These are phyloP conservation scores for Gorsachius goisagi DNA, from an alignment of 2,113 vertebrate species.

Conservation along the genomic window DNA sequence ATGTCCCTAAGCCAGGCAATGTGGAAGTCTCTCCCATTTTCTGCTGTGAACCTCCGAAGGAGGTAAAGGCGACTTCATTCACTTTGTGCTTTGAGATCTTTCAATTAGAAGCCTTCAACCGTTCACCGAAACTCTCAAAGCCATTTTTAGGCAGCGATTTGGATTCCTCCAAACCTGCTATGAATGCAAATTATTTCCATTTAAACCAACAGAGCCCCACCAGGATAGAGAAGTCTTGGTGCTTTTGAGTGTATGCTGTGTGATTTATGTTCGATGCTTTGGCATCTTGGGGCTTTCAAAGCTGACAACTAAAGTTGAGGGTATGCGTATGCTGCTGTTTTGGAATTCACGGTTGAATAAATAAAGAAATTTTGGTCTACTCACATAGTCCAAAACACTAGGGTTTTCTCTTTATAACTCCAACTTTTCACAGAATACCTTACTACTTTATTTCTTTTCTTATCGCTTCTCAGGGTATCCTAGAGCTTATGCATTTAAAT, in stretches of 20 bases:
- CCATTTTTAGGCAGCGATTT: not conserved
- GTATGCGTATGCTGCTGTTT: not conserved
- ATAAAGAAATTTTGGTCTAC: not conserved
- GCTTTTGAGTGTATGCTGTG: not conserved
- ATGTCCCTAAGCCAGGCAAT: not conserved
- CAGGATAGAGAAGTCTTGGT: not conserved
- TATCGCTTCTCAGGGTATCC: not conserved
- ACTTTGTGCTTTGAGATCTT: not conserved
- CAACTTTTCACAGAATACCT: not conserved
- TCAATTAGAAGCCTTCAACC: not conserved
- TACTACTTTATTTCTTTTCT: not conserved
- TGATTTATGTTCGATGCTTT: not conserved
- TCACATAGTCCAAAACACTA: not conserved
- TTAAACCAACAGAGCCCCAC: not conserved
- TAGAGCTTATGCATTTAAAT: not conserved
- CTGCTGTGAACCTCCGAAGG: not conserved
- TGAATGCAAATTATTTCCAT: not conserved
- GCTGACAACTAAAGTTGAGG: not conserved
- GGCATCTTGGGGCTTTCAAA: not conserved
- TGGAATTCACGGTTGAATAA: not conserved
- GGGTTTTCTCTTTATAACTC: not conserved
- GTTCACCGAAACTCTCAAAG: not conserved
- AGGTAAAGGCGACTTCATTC: not conserved
- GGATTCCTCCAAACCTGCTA: not conserved
- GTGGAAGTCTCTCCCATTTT: not conserved